phyloP scores from a whole-genome alignment of 1,140 invertebrate species.

The Popillia japonica region DNA sequence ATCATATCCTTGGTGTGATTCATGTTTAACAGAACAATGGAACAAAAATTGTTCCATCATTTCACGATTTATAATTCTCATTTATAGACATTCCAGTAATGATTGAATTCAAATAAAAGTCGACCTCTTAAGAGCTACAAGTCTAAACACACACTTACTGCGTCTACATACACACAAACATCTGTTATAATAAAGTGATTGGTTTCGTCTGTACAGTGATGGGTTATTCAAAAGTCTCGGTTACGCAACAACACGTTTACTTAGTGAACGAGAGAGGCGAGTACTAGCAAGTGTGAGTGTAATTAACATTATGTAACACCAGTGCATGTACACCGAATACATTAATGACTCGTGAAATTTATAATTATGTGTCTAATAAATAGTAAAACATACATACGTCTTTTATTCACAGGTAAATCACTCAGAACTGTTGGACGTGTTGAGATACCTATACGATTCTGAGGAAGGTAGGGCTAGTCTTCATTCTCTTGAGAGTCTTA shows the following conservation, averaged over 20 bases:
- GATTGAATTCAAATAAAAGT: slow-evolving; percentile 11
- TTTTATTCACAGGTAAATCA: background rate
- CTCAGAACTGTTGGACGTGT: too few relatives aligned
- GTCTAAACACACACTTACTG: background rate
- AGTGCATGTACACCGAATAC: slow-evolving; percentile 3
- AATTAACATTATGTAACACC: slow-evolving; percentile 23
- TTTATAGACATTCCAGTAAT: background rate
- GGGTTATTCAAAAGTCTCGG: slow-evolving; percentile 11
- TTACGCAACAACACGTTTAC: slow-evolving; percentile 25
- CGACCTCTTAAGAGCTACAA: background rate
- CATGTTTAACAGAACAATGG: too few relatives aligned
- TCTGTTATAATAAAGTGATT: slow-evolving; percentile 5
- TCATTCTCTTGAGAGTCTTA: too few relatives aligned
- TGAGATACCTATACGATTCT: too few relatives aligned
- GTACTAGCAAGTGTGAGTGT: slow-evolving; percentile 8
- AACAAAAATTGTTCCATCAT: background rate
- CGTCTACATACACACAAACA: background rate
- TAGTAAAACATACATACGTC: background rate
- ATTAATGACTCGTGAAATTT: slow-evolving; percentile 32
- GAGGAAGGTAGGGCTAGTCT: too few relatives aligned
- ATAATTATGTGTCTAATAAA: slow-evolving; percentile 4
- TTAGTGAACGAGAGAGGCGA: background rate
- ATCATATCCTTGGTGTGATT: too few relatives aligned
- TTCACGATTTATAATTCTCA: background rate
- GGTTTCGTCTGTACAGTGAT: background rate